phyloP scores from a whole-genome alignment of 2,888 invertebrate genomes.

The Nomada fabriciana region DNA sequence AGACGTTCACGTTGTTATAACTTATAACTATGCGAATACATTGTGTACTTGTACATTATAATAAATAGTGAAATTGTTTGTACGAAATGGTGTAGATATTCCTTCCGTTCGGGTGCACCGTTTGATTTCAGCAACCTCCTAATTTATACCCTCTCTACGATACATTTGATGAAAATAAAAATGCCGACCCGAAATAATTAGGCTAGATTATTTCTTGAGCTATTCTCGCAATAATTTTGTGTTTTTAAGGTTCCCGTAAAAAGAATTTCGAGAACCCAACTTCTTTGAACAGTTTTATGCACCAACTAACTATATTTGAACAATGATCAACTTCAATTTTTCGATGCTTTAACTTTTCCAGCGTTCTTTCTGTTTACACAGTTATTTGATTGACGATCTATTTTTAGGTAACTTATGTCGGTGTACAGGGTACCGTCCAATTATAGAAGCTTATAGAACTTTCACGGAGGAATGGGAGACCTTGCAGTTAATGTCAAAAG shows the following conservation, averaged over 20 bases:
- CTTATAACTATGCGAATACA: too few relatives aligned
- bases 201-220: too few relatives aligned
- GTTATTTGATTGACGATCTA: not conserved
- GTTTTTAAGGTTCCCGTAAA: too few relatives aligned
- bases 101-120: not conserved
- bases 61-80: not conserved
- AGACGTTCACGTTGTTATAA: too few relatives aligned
- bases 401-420: constrained; percentile 90
- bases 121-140: constrained; percentile 8
- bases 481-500: constrained; percentile 80
- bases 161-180: not conserved
- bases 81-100: not conserved
- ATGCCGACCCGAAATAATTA: too few relatives aligned
- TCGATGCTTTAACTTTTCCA: not conserved
- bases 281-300: too few relatives aligned
- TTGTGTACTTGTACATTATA: too few relatives aligned
- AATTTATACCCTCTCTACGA: not conserved
- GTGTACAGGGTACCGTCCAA: constrained; percentile 97
- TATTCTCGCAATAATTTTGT: too few relatives aligned
- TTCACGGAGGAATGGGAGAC: constrained; percentile 92
- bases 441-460: constrained; percentile 95
- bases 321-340: not conserved
- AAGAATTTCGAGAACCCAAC: too few relatives aligned
- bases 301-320: not conserved
- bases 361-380: not conserved